These are phyloP conservation scores for Belgica antarctica DNA, from an alignment of 2,888 invertebrate genomes.

Conservation along the genomic window DNA sequence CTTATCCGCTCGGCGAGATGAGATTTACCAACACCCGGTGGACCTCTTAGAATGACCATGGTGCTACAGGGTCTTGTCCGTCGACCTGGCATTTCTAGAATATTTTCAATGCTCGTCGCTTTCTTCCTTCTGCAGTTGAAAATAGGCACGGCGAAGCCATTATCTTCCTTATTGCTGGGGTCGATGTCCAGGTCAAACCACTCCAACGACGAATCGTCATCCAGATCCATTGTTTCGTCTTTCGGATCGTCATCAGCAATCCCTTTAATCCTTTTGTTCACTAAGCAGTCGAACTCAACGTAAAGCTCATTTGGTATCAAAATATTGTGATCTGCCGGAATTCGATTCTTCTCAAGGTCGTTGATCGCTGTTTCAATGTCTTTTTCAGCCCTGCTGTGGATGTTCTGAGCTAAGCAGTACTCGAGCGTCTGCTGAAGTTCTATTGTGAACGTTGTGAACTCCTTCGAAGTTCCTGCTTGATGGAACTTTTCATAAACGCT, in stretches of 20 bases:
- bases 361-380: conserved; percentile 71
- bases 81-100: too few relatives aligned
- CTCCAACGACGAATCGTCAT: too few relatives aligned
- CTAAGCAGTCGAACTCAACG: conserved; percentile 25
- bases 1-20: conserved; percentile 85
- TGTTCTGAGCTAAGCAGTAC: conserved; percentile 77
- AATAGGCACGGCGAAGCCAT: too few relatives aligned
- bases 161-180: too few relatives aligned
- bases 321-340: conserved; percentile 6
- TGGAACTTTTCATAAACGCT: conserved; percentile 83
- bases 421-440: conserved; percentile 81
- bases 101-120: too few relatives aligned
- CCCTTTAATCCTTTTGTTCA: neutral
- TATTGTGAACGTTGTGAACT: conserved; percentile 63
- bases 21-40: conserved; percentile 95
- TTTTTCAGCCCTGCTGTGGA: conserved; percentile 73
- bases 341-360: neutral
- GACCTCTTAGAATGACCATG: conserved; percentile 85
- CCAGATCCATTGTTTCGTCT: too few relatives aligned
- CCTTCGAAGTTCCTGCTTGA: conserved; percentile 69
- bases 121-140: too few relatives aligned
- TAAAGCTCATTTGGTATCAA: conserved; percentile 25
- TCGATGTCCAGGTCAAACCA: too few relatives aligned
- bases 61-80: too few relatives aligned
- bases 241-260: neutral